phyloP scores from a whole-genome alignment of 2,797 vertebrate genomes.

The Schizothorax lantsangensis region DNA sequence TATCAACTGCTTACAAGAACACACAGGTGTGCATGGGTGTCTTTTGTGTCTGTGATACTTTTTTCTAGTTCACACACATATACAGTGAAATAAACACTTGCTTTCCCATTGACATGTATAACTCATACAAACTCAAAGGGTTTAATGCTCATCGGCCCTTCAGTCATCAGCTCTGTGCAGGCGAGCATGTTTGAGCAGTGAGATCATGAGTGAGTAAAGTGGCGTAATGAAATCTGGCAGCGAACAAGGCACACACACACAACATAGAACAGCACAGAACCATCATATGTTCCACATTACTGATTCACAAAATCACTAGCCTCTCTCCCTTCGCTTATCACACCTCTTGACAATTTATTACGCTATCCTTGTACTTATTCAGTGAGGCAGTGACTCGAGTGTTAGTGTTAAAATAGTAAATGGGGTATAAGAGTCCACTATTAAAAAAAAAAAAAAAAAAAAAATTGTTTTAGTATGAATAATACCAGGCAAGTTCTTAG shows the following conservation, averaged over 20 bases:
- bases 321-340: conserved; percentile 20
- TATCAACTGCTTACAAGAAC: conserved; percentile 12
- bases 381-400: background rate
- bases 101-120: conserved; percentile 19
- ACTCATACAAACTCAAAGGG: conserved; percentile 22
- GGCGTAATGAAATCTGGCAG: conserved; percentile 85
- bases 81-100: conserved; percentile 47
- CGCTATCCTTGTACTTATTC: background rate
- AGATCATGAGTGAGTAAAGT: conserved; percentile 82
- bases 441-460: too few relatives aligned
- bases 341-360: background rate
- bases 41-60: conserved; percentile 2
- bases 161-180: conserved; percentile 67
- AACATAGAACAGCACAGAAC: conserved; percentile 63
- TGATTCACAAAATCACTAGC: conserved; percentile 71
- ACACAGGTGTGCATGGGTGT: conserved; percentile 28
- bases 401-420: background rate
- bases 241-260: conserved; percentile 31
- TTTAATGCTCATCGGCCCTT: conserved; percentile 37
- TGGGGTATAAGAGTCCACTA: too few relatives aligned
- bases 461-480: background rate
- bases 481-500: background rate
- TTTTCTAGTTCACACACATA: background rate
- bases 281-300: conserved; percentile 87
- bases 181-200: conserved; percentile 81